Conservation (phyloP, 2,888 invertebrate genomes). For the Clostera curtula region DNA sequence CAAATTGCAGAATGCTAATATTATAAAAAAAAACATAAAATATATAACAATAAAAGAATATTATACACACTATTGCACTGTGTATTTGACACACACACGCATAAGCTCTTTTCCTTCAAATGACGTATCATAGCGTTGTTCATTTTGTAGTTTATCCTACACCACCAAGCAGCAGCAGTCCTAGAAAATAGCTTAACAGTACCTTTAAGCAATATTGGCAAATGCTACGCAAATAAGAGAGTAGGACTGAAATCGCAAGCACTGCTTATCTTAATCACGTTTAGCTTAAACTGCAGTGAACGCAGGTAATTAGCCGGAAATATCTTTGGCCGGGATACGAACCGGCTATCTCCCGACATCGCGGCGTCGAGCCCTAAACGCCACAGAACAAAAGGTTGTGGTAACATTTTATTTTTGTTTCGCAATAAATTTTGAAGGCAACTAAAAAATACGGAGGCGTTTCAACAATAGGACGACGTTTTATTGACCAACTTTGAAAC, state of each 20-base stretch:
- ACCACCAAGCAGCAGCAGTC: too few relatives aligned
- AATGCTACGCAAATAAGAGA: slow-evolving; percentile 21
- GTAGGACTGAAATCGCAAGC: slow-evolving; percentile 15
- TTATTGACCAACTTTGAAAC: slow-evolving; percentile 3
- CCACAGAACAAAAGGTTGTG: slow-evolving; percentile 36
- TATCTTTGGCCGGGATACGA: slow-evolving; percentile 45
- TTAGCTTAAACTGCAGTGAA: slow-evolving; percentile 22
- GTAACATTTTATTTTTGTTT: slow-evolving; percentile 24
- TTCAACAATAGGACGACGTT: slow-evolving; percentile 14
- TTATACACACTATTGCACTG: too few relatives aligned
- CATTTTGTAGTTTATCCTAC: too few relatives aligned
- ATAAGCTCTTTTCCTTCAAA: too few relatives aligned
- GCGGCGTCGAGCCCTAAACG: slow-evolving; percentile 37
- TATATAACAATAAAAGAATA: too few relatives aligned
- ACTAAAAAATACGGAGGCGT: slow-evolving; percentile 18
- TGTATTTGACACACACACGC: too few relatives aligned
- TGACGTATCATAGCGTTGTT: too few relatives aligned
- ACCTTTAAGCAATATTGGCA: slow-evolving; percentile 11
- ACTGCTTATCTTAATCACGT: slow-evolving; percentile 26
- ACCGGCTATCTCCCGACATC: slow-evolving; percentile 54
- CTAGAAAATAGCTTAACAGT: too few relatives aligned
- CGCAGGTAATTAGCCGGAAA: slow-evolving; percentile 52
- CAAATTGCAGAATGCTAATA: too few relatives aligned
- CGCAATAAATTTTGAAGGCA: slow-evolving; percentile 19
- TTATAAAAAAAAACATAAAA: too few relatives aligned